phyloP scores from a whole-genome alignment of 2,888 invertebrate species.

The Atethmia centrago region DNA sequence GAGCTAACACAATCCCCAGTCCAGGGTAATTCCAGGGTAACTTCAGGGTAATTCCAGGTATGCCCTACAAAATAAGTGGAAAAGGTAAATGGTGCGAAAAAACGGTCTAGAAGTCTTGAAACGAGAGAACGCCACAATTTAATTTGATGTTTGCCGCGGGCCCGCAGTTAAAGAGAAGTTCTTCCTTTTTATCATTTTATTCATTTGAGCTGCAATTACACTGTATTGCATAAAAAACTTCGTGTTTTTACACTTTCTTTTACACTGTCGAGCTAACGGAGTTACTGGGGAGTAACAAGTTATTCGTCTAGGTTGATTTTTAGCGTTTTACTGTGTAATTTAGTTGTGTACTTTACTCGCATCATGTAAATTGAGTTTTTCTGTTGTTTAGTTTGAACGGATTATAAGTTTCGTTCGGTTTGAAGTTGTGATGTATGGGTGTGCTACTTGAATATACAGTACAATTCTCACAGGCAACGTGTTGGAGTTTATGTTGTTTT shows the following conservation, averaged over 20 bases:
- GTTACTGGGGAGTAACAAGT: conserved; percentile 66
- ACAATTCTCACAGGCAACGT: conserved; percentile 10
- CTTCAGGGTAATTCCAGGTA: conserved; percentile 32
- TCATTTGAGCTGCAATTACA: conserved; percentile 77
- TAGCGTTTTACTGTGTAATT: conserved; percentile 23
- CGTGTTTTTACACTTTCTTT: conserved; percentile 74
- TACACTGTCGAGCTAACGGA: conserved; percentile 69
- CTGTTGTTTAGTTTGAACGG: conserved; percentile 46
- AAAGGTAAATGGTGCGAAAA: conserved; percentile 62
- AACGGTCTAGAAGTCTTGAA: conserved; percentile 44
- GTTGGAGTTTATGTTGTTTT: conserved; percentile 12
- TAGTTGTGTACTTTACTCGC: conserved; percentile 31
- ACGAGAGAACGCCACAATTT: conserved; percentile 66
- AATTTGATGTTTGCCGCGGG: conserved; percentile 72
- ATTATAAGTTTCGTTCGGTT: conserved; percentile 49
- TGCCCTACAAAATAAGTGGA: conserved; percentile 52
- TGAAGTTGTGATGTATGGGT: conserved; percentile 52
- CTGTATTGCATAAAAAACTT: conserved; percentile 71
- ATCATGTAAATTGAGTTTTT: conserved; percentile 63
- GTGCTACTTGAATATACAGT: conserved; percentile 27
- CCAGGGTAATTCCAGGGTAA: conserved; percentile 18
- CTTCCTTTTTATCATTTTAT: conserved; percentile 74
- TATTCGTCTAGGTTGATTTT: conserved; percentile 61
- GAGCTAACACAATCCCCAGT: conserved; percentile 50
- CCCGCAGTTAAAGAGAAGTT: conserved; percentile 66